Evolutionary conservation across 2,797 vertebrate species (phyloP), one percentile per base, ranked within the genome.

Genomic region (Macropodus opercularis): DNA sequence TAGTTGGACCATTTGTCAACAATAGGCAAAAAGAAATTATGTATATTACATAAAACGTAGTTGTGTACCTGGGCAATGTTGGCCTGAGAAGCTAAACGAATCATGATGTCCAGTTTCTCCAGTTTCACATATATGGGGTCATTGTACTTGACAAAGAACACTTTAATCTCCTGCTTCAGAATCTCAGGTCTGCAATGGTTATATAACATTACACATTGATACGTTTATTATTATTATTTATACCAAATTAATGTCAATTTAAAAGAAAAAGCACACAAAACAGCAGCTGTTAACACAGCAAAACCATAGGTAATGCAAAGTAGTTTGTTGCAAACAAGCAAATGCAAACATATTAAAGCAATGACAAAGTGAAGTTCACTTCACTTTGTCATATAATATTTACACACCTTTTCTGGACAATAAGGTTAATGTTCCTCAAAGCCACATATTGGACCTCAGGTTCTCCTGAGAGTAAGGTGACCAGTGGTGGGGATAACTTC

Each of bases 41-140:
- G n/a, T n/a, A n/a, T n/a, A n/a, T n/a, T n/a, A n/a, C n/a, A n/a
- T n/a, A n/a, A n/a, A n/a, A 11, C 11, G 29, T 31, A 31, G 7
- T 3, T 18, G 47, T 18, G 47, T 60, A 98, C 97, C 96, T 99
- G 97, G 2, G 97, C 96, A 0, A 99, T 99, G 89, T 99, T 99
- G 69, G 97, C 96, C 80, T 98, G 97, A 8, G 97, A 99, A 5
- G 97, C 97, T 88, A 99, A 80, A 63, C 97, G 95, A 82, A 99
- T 98, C 97, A 99, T 99, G 87, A 99, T 98, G 90, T 99, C 97
- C 89, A 99, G 90, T 65, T 99, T 99, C 89, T 99, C 97, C 86
- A 99, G 93, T 72, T 99, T 99, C 80, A 99, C 96, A 0, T 99
- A 99, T 87, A 99, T 99, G 0, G 98, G 98, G 86, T 99, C 98